A percentile compares a stretch with the other conserved stretches of the same genome.
Evolutionary conservation across 2,888 invertebrate genomes (phyloP).

Genomic region (Caenorhabditis sp.): DNA sequence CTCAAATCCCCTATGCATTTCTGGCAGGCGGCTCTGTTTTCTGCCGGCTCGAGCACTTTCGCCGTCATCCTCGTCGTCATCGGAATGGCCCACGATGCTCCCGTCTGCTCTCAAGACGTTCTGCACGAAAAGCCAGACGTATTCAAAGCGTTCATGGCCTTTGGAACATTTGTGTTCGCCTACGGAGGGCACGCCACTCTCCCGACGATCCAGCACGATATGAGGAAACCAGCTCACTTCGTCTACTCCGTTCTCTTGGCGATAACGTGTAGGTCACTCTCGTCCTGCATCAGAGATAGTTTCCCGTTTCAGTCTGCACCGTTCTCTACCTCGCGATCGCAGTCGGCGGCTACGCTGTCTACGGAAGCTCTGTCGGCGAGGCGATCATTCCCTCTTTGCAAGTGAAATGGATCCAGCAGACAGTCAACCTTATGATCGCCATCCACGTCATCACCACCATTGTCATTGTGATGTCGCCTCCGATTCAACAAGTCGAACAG

Average conservation of each 20-base stretch:
- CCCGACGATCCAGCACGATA: conserved; percentile 72
- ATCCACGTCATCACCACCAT: conserved; percentile 77
- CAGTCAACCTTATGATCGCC: conserved; percentile 76
- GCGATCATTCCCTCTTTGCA: conserved; percentile 65
- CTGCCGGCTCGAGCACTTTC: conserved; percentile 59
- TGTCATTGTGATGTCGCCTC: conserved; percentile 75
- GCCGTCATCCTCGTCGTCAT: conserved; percentile 57
- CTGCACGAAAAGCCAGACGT: conserved; percentile 40
- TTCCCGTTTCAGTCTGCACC: conserved; percentile 51
- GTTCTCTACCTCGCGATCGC: conserved; percentile 57
- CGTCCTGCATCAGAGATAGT: background rate
- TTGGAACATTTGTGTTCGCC: conserved; percentile 62
- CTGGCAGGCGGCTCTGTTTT: conserved; percentile 65
- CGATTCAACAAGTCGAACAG: conserved; percentile 76
- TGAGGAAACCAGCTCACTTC: conserved; percentile 68
- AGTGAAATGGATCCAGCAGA: conserved; percentile 62
- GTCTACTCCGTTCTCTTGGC: conserved; percentile 61
- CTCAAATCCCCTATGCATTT: conserved; percentile 65
- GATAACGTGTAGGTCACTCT: conserved; percentile 52
- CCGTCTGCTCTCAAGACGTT: conserved; percentile 54
- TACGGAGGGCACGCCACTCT: conserved; percentile 65
- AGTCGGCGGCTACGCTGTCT: conserved; percentile 53
- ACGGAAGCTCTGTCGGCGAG: conserved; percentile 62
- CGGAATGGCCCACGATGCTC: conserved; percentile 59
- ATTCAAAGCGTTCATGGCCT: conserved; percentile 59